A percentile compares a stretch with the other conserved stretches of the same genome.
phyloP scores from a whole-genome alignment of 2,113 vertebrate genomes.

The Motacilla alba region DNA sequence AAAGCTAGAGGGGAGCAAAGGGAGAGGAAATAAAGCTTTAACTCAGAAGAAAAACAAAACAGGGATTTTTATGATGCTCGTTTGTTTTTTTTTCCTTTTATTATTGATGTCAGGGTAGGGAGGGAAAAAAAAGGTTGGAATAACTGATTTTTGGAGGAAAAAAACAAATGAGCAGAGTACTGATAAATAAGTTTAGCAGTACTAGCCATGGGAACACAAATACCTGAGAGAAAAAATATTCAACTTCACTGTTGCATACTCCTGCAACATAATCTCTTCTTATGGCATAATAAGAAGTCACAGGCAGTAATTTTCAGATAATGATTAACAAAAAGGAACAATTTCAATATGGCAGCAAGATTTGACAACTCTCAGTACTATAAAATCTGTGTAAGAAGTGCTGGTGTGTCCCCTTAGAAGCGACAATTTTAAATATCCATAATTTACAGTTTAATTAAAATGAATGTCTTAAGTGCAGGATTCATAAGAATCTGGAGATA shows the following conservation, averaged over 20 bases:
- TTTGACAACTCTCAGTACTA: background rate
- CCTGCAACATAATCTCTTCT: background rate
- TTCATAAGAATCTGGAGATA: background rate
- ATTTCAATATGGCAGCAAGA: background rate
- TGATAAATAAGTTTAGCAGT: background rate
- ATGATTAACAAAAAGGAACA: background rate
- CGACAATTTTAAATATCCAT: background rate
- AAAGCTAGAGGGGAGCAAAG: background rate
- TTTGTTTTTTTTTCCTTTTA: background rate
- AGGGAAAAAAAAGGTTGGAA: fast-evolving
- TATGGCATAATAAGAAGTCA: background rate
- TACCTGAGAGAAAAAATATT: background rate
- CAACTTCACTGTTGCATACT: background rate
- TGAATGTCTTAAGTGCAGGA: background rate
- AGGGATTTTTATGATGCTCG: background rate
- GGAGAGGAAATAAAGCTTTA: background rate
- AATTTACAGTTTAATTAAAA: background rate
- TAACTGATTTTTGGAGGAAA: background rate
- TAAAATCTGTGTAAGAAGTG: background rate
- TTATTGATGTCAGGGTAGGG: background rate
- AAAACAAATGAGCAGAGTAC: background rate
- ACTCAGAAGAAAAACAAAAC: background rate
- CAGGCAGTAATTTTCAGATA: background rate
- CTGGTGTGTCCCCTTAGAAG: background rate
- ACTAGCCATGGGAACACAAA: background rate